Evolutionary conservation across 2,797 vertebrate species (phyloP), one percentile per base, ranked within the genome.

Genomic region (Enteromius unitaeniatus): DNA sequence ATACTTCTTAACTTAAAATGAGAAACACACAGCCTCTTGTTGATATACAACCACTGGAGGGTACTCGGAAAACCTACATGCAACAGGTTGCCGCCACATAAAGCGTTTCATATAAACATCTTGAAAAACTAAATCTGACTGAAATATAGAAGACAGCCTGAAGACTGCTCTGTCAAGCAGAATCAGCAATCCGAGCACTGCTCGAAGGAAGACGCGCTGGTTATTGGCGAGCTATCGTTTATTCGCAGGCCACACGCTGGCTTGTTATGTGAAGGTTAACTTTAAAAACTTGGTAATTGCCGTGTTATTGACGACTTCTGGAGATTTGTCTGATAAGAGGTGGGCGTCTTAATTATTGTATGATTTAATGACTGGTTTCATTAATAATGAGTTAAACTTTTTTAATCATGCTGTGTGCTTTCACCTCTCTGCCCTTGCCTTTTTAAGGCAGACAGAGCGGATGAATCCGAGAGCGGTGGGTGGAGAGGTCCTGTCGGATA

Each of bases 321-420:
- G 87, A 88, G 78, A 82, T 82, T 83, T 77, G 76, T 75, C 81
- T 81, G 84, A 81, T 87, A 78, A 85, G 86, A 85, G 76, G 85
- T 81, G 86, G 85, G 84, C 68, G 79, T 74, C 82, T 31, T 88
- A 87, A 87, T 89, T 90, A 89, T 82, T 85, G 76, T 87, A 85
- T 88, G 86, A 89, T 86, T 85, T 88, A 84, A 87, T 89, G 64
- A 87, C 78, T 81, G 80, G 77, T 77, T 89, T 86, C 72, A 87
- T 88, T 88, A 87, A 86, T 87, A 88, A 84, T 47, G 65, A 87
- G 82, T 87, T 79, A 76, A 88, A 88, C 80, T 88, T 88, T 85
- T 79, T 72, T 87, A 88, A 84, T 86, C 87, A 82, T 31, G 51
- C 86, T 82, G 87, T 85, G 70, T 75, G 74, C 67, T 80, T 86